Evolutionary conservation across 1,140 invertebrate genomes (phyloP).

Genomic region (Cherax quadricarinatus): DNA sequence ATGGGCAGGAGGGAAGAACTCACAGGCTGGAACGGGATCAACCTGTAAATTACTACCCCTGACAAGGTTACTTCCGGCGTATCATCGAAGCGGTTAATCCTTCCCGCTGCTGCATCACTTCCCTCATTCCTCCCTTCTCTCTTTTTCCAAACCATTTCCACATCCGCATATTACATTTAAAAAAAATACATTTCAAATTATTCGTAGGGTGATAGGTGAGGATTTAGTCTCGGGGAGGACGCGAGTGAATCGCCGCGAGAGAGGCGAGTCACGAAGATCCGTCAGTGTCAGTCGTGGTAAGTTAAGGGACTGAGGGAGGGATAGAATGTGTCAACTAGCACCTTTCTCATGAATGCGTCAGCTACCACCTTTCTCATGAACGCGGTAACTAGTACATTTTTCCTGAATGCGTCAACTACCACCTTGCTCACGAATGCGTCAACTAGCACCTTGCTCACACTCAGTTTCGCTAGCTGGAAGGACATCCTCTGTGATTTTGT

Average conservation of each 20-base stretch:
- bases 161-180: not conserved
- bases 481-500: not conserved
- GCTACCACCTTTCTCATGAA: no score
- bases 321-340: no score
- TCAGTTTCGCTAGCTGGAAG: not conserved
- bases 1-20: no score
- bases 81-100: conserved; percentile 5
- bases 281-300: not conserved
- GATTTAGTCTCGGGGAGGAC: not conserved
- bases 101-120: not conserved
- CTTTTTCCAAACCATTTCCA: not conserved
- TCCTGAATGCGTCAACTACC: no score
- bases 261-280: not conserved
- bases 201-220: not conserved
- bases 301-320: not conserved
- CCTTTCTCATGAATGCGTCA: no score
- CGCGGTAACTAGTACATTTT: no score
- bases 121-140: conserved; percentile 36
- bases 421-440: no score
- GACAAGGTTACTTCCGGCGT: not conserved
- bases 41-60: conserved; percentile 23
- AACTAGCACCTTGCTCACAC: not conserved
- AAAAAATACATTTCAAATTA: no score
- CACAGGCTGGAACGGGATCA: conserved; percentile 10
- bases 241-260: not conserved